Conservation (phyloP, 2,888 invertebrate genomes). For the Argyresthia goedartella region DNA sequence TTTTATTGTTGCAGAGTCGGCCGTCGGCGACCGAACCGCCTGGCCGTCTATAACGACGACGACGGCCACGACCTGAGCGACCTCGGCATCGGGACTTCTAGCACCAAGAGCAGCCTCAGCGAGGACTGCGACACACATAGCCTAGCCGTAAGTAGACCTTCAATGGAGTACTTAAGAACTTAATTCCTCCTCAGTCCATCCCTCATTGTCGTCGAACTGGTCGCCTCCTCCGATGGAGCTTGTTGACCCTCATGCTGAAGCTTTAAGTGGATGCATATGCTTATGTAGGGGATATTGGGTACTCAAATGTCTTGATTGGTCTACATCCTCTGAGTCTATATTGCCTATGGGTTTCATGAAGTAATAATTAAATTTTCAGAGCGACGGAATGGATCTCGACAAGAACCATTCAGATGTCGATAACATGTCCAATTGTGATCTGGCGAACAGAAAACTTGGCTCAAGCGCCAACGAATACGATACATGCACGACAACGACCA, state of each 20-base stretch:
- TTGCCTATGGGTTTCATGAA: too few species aligned
- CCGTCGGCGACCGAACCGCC: conserved; percentile 61
- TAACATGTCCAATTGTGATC: conserved; percentile 57
- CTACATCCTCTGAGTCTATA: too few species aligned
- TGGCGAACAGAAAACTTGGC: conserved; percentile 51
- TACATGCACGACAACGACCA: conserved; percentile 76
- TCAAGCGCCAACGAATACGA: conserved; percentile 74
- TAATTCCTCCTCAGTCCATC: too few species aligned
- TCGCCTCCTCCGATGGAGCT: too few species aligned
- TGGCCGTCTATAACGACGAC: conserved; percentile 83
- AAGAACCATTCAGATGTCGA: conserved; percentile 67
- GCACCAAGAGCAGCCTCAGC: conserved; percentile 75
- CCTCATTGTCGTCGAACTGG: too few species aligned
- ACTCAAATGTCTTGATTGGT: too few species aligned
- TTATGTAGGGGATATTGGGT: too few species aligned
- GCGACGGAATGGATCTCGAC: conserved; percentile 72
- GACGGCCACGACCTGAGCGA: conserved; percentile 88
- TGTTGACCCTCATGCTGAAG: too few species aligned
- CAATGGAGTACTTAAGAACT: too few species aligned
- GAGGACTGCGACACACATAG: conserved; percentile 76
- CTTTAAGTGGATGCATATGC: too few species aligned
- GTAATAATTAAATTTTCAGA: conserved; percentile 41
- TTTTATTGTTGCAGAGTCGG: conserved; percentile 44
- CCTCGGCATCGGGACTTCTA: conserved; percentile 80
- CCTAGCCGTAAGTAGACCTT: conserved; percentile 64